Percentiles rank a stretch among this genome's conserved stretches.
Evolutionary conservation across 2,888 invertebrate species (phyloP).

Genomic region (Odontomyia ornata): DNA sequence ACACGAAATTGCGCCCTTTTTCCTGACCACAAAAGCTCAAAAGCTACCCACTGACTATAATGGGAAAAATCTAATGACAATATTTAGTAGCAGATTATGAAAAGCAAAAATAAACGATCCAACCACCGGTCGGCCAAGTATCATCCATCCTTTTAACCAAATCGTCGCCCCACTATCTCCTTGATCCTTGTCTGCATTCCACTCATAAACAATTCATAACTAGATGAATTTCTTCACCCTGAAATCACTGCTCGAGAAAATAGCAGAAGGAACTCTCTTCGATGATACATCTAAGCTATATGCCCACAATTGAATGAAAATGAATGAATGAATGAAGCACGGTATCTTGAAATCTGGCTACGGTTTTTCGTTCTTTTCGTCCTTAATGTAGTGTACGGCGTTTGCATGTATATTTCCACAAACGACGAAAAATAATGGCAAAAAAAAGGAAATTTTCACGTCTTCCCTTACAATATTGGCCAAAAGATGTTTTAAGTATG

Average conservation of each 20-base stretch:
- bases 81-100: constrained; percentile 21
- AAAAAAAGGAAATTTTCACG: neutral
- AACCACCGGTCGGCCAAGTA: neutral
- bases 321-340: constrained; percentile 22
- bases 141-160: neutral
- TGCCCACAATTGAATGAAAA: constrained; percentile 16
- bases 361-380: neutral
- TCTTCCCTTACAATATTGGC: too few relatives aligned
- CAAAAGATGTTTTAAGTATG: too few relatives aligned
- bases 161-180: neutral
- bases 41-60: neutral
- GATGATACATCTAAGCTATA: neutral
- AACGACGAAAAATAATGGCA: neutral
- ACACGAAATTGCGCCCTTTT: too few relatives aligned
- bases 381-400: neutral
- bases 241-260: neutral
- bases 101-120: constrained; percentile 9
- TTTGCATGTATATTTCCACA: neutral
- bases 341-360: constrained; percentile 24
- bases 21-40: too few relatives aligned
- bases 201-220: constrained; percentile 33
- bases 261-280: neutral
- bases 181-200: neutral
- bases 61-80: constrained; percentile 21
- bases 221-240: constrained; percentile 21